Evolutionary conservation across 92 coral and sea anemone species (phyloP), one percentile per base, ranked within the genome.

Genomic region (Parazoanthus darwini): DNA sequence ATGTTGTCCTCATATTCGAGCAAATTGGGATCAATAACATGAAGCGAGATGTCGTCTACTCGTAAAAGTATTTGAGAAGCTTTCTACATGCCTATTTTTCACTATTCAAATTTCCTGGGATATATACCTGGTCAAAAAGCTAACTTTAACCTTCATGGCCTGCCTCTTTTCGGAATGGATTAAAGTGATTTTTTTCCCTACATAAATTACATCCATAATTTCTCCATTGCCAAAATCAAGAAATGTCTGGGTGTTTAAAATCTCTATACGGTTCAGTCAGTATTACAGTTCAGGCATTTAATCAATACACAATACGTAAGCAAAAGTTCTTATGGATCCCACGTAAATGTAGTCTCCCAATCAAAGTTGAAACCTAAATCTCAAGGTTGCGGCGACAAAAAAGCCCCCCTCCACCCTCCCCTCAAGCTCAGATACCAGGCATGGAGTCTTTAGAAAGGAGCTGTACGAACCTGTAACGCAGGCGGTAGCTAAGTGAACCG

Each of bases 391-490:
- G 16, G 70, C 26, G 15, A 23, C 14, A 13, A 54, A 29, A 54
- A 18, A 54, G 59, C 14, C 4, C 59, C 59, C 59, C 59, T 46
- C 11, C 51, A 46, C 11, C 51, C 51, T 63, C 70, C 26, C 70
- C 70, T 63, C 9, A 13, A 63, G 8, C 70, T 63, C 2, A 23
- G 70, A 20, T 63, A 63, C 20, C 0, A 54, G 70, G 2, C 25
- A 63, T 1, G 70, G 16, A 23, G 70, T 63, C 7, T 63, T 48
- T n/a, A 35, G 35, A 42, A 29, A 76, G 0, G 46, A 29, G 8
- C 4, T 59, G 33, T 72, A 38, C 68, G 14, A 77, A 92, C 93
- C 97, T 78, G 94, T 91, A 35, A 92, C 88, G 54, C 97, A 92
- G 36, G 93, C 92, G 23, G 93, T 79, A 46, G 85, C 80, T 35